A percentile compares a stretch with the other conserved stretches of the same genome.
phyloP scores from a whole-genome alignment of 2,888 invertebrate species.

The Sepiola atlantica region DNA sequence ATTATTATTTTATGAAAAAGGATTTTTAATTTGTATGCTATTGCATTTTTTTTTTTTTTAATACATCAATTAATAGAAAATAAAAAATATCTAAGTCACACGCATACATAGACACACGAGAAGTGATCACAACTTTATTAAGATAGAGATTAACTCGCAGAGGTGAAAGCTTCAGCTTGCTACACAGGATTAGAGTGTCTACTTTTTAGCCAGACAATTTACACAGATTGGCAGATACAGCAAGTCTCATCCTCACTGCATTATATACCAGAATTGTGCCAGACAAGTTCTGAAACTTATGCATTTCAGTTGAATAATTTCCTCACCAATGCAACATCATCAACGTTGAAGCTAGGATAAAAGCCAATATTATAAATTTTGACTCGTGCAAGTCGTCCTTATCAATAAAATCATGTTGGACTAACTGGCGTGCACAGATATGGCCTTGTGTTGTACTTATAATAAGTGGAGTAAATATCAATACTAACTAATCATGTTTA shows the following conservation, averaged over 20 bases:
- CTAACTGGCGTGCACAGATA: background rate
- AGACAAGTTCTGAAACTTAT: background rate
- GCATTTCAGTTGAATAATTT: background rate
- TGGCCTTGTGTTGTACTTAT: too few relatives aligned
- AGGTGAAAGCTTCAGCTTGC: too few relatives aligned
- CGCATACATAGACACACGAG: too few relatives aligned
- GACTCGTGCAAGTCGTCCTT: background rate
- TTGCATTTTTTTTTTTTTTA: too few relatives aligned
- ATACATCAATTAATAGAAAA: too few relatives aligned
- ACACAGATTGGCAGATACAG: background rate
- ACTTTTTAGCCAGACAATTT: background rate
- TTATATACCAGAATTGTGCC: background rate
- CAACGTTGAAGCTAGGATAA: background rate
- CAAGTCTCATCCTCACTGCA: background rate
- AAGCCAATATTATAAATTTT: background rate
- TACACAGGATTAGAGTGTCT: background rate
- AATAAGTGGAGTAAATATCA: too few relatives aligned
- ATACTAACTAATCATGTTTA: too few relatives aligned
- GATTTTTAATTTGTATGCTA: too few relatives aligned
- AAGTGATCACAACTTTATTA: too few relatives aligned
- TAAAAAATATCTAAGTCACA: too few relatives aligned
- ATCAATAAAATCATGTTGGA: background rate
- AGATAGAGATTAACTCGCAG: too few relatives aligned
- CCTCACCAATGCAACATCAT: background rate
- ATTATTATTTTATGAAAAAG: too few relatives aligned